These are phyloP conservation scores for Selenia dentaria DNA, from an alignment of 2,888 invertebrate species.

Conservation along the genomic window DNA sequence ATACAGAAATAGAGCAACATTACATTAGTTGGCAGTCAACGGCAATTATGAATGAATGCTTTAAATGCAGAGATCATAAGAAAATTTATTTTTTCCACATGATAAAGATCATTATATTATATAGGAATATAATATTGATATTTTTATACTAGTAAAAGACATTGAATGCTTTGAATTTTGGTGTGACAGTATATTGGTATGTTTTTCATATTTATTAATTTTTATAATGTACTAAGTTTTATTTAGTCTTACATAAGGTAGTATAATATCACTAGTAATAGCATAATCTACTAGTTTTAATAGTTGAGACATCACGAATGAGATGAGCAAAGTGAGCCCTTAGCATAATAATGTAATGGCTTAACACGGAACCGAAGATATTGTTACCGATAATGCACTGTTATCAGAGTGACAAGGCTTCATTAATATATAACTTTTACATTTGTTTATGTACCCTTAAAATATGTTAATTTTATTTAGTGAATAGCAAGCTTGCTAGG, in stretches of 20 bases:
- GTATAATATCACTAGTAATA: slow-evolving; percentile 40
- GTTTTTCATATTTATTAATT: slow-evolving; percentile 32
- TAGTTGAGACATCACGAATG: slow-evolving; percentile 54
- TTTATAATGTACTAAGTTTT: slow-evolving; percentile 28
- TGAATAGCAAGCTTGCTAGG: neutral
- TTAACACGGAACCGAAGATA: slow-evolving; percentile 53
- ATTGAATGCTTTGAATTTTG: slow-evolving; percentile 33
- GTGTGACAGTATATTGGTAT: slow-evolving; percentile 15
- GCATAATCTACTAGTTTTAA: slow-evolving; percentile 65
- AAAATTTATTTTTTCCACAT: slow-evolving; percentile 24
- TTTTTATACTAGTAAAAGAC: slow-evolving; percentile 77
- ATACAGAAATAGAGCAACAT: slow-evolving; percentile 16
- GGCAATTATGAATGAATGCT: slow-evolving; percentile 26
- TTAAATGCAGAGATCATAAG: slow-evolving; percentile 24
- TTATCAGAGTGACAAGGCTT: slow-evolving; percentile 7
- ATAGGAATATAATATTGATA: slow-evolving; percentile 49
- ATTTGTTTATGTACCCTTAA: neutral
- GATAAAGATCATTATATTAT: slow-evolving; percentile 9
- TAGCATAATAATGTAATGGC: slow-evolving; percentile 31
- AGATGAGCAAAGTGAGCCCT: slow-evolving; percentile 43
- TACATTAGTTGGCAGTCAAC: slow-evolving; percentile 17
- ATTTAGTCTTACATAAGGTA: slow-evolving; percentile 35
- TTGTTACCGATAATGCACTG: slow-evolving; percentile 55
- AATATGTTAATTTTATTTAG: slow-evolving; percentile 3
- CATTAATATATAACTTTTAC: neutral